Evolutionary conservation across 2,888 invertebrate species (phyloP).

Genomic region (Hymenopus coronatus): DNA sequence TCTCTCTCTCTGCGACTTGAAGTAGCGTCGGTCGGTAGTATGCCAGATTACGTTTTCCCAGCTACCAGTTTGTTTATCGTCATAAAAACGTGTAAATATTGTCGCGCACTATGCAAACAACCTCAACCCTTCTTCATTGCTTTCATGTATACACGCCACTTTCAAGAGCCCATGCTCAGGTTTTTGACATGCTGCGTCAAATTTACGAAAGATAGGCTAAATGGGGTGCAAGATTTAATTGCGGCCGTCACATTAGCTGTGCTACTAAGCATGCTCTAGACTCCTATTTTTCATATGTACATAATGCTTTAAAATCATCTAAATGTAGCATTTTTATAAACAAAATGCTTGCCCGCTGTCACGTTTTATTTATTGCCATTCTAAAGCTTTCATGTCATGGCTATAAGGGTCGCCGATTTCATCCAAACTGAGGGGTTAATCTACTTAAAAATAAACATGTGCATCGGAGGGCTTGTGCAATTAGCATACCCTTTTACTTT

Average conservation of each 20-base stretch:
- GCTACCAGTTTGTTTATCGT: background rate
- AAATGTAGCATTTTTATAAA: no score
- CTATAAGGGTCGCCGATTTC: no score
- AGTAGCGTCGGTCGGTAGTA: background rate
- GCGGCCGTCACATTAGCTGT: no score
- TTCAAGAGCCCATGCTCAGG: background rate
- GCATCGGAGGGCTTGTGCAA: no score
- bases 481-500: no score
- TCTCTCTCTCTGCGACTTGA: background rate
- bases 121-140: background rate
- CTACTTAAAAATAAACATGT: no score
- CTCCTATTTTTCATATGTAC: background rate
- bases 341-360: no score
- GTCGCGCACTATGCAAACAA: background rate
- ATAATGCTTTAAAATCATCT: no score
- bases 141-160: background rate
- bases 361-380: no score
- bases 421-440: no score
- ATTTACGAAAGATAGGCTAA: background rate
- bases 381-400: no score
- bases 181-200: background rate
- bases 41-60: background rate
- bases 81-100: background rate
- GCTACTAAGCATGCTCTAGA: background rate
- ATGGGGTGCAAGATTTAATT: background rate